A percentile compares a stretch with the other conserved stretches of the same genome.
These are phyloP conservation scores for Tenebrio molitor DNA, from an alignment of 1,140 invertebrate species.

Conservation along the genomic window DNA sequence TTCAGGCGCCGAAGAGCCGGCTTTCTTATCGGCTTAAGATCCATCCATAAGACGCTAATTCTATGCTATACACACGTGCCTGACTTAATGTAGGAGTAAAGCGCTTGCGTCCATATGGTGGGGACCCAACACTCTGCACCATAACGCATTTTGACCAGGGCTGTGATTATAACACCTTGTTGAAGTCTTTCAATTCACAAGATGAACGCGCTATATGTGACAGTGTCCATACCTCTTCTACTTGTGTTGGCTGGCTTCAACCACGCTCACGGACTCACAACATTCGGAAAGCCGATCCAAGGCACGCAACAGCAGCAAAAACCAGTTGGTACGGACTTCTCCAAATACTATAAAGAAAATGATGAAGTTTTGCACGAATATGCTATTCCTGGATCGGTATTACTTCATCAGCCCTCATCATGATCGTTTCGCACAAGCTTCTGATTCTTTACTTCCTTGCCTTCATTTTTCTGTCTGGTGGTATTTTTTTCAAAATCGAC, in stretches of 20 bases:
- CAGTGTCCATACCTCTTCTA: constrained; percentile 64
- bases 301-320: constrained; percentile 45
- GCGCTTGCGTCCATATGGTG: constrained; percentile 54
- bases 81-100: constrained; percentile 48
- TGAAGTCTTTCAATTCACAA: constrained; percentile 49
- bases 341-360: constrained; percentile 27
- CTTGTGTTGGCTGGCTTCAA: constrained; percentile 65
- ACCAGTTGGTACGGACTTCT: constrained; percentile 53
- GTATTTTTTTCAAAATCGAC: too few relatives aligned
- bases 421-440: neutral
- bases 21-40: constrained; percentile 60
- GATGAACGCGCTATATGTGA: constrained; percentile 65
- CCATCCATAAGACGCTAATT: constrained; percentile 60
- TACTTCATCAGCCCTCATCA: constrained; percentile 43
- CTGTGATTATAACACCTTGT: constrained; percentile 57
- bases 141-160: constrained; percentile 54
- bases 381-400: constrained; percentile 47
- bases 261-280: constrained; percentile 65
- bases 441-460: constrained; percentile 22
- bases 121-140: constrained; percentile 42
- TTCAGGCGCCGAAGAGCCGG: constrained; percentile 59
- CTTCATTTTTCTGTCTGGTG: constrained; percentile 19
- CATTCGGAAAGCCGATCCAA: constrained; percentile 63
- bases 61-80: constrained; percentile 58
- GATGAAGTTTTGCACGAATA: constrained; percentile 51